A percentile compares a stretch with the other conserved stretches of the same genome.
Conservation (phyloP, 1,140 invertebrate genomes). For the Macrobrachium nipponense region DNA sequence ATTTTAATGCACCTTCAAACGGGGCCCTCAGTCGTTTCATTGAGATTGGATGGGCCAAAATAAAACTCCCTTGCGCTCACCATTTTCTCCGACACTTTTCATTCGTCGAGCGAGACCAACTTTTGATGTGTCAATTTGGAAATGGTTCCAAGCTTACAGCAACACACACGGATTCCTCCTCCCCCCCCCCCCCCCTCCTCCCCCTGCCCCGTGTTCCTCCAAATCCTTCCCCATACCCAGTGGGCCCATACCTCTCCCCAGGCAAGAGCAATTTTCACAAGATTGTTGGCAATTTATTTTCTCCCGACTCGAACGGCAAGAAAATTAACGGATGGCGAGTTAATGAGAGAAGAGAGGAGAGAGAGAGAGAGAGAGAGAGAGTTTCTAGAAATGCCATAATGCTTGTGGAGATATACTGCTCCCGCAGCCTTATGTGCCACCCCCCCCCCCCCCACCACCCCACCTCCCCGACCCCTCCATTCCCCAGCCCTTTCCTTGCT, state of each 20-base stretch:
- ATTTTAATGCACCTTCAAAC: constrained; percentile 58
- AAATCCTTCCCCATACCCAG: no score
- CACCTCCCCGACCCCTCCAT: no score
- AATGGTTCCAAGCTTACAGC: constrained; percentile 35
- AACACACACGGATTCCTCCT: no score
- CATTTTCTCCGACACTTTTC: constrained; percentile 53
- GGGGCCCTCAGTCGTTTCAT: constrained; percentile 53
- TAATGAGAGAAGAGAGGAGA: constrained; percentile 27
- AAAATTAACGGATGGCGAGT: no score
- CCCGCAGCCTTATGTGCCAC: no score
- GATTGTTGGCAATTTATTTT: constrained; percentile 54
- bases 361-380: not conserved
- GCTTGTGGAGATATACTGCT: not conserved
- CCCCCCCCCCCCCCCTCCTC: no score
- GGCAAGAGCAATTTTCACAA: constrained; percentile 42
- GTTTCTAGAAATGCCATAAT: not conserved
- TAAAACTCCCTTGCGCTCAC: constrained; percentile 34
- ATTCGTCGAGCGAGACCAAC: constrained; percentile 45
- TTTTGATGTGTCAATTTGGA: constrained; percentile 60
- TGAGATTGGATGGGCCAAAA: constrained; percentile 58
- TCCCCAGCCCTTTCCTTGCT: no score
- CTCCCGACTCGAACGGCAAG: not conserved
- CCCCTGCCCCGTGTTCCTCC: not conserved
- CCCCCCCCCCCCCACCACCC: no score
- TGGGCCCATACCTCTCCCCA: no score